These are phyloP conservation scores for Thelaira solivaga DNA, from an alignment of 2,888 invertebrate species.

Conservation along the genomic window DNA sequence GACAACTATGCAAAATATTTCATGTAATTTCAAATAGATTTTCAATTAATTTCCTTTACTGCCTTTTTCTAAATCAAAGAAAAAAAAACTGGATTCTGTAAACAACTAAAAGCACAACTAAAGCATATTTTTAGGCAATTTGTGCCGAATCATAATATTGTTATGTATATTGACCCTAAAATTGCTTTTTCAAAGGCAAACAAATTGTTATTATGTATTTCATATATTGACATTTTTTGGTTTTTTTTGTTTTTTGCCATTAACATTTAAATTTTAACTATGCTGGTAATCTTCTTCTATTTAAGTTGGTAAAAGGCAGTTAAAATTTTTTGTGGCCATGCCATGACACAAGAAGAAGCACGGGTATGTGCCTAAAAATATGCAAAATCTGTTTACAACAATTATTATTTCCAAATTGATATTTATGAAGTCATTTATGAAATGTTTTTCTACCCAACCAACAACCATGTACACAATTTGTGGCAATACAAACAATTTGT, in stretches of 20 bases:
- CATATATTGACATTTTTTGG: slow-evolving; percentile 39
- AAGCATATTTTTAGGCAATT: slow-evolving; percentile 47
- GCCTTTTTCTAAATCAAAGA: too few species aligned
- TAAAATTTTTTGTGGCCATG: neutral
- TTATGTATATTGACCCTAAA: slow-evolving; percentile 39
- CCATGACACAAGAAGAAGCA: neutral
- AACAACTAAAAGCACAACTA: slow-evolving; percentile 7
- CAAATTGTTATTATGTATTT: slow-evolving; percentile 46
- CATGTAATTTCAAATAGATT: slow-evolving; percentile 5
- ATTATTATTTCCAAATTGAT: slow-evolving; percentile 72
- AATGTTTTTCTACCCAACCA: slow-evolving; percentile 71
- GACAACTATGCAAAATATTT: neutral
- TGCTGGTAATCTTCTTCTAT: slow-evolving; percentile 38
- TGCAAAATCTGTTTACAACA: slow-evolving; percentile 66
- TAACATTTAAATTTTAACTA: slow-evolving; percentile 57
- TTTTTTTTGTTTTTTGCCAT: too few species aligned
- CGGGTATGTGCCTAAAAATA: slow-evolving; percentile 51
- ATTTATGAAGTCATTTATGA: slow-evolving; percentile 74
- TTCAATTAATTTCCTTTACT: slow-evolving; percentile 16
- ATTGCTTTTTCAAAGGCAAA: slow-evolving; percentile 42
- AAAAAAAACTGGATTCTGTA: neutral
- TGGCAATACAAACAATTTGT: slow-evolving; percentile 62
- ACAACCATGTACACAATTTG: slow-evolving; percentile 70
- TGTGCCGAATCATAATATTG: slow-evolving; percentile 21
- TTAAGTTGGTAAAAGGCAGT: slow-evolving; percentile 7